Conservation (phyloP, 1,140 invertebrate species). For the Dendroctonus valens region DNA sequence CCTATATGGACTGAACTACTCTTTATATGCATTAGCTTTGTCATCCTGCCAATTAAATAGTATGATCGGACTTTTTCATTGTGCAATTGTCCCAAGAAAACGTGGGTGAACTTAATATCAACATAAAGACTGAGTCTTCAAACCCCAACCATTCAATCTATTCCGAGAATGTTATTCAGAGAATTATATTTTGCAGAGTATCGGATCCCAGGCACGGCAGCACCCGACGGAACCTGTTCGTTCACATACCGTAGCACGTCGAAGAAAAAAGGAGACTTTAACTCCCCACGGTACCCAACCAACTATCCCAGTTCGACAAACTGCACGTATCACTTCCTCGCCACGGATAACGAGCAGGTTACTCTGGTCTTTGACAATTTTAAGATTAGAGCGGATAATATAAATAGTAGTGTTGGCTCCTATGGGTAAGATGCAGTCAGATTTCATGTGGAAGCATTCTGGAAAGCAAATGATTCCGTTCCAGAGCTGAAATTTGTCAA, state of each 20-base stretch:
- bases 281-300: conserved; percentile 92
- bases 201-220: conserved; percentile 90
- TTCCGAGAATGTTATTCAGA: no score
- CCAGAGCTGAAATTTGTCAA: conserved; percentile 70
- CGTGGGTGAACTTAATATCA: no score
- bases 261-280: conserved; percentile 86
- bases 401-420: conserved; percentile 59
- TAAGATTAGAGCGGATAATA: conserved; percentile 72
- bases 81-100: no score
- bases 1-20: no score
- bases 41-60: no score
- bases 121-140: no score
- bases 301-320: conserved; percentile 92
- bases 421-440: conserved; percentile 54
- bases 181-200: conserved; percentile 64
- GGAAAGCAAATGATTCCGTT: conserved; percentile 17
- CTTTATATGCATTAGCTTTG: no score
- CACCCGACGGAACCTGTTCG: conserved; percentile 83
- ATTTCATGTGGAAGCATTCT: neutral
- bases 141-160: no score
- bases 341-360: conserved; percentile 85
- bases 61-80: no score
- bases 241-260: conserved; percentile 88
- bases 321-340: conserved; percentile 88
- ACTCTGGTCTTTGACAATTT: conserved; percentile 91